Evolutionary conservation across 1,140 invertebrate species (phyloP).

Genomic region (Tyrophagus putrescentiae): DNA sequence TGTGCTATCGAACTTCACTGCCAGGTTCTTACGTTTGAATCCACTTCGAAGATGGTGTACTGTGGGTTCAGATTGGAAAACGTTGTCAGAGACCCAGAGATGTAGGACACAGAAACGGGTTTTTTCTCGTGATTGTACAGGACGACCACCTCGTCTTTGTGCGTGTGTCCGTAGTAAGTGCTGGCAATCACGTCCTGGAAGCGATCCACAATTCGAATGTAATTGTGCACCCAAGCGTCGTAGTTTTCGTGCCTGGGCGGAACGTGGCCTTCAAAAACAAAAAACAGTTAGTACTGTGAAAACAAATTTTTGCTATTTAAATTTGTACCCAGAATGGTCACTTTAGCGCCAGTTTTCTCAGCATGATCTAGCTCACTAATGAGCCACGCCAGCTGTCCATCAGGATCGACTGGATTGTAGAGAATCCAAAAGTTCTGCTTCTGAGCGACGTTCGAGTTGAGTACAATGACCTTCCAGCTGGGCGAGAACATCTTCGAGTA

Average conservation of each 20-base stretch:
- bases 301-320: neutral
- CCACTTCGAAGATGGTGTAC: slow-evolving; percentile 16
- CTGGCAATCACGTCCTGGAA: slow-evolving; percentile 14
- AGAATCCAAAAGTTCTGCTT: slow-evolving; percentile 18
- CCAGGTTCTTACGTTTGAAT: neutral
- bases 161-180: slow-evolving; percentile 19
- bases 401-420: slow-evolving; percentile 19
- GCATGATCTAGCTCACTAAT: slow-evolving; percentile 19
- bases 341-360: slow-evolving; percentile 7
- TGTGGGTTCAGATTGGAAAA: slow-evolving; percentile 17
- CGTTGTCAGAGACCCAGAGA: slow-evolving; percentile 15
- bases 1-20: too few relatives aligned
- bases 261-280: slow-evolving; percentile 15
- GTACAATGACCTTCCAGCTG: slow-evolving; percentile 20
- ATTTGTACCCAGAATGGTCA: slow-evolving; percentile 16
- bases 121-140: slow-evolving; percentile 12
- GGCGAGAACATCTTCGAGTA: slow-evolving; percentile 11
- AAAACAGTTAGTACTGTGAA: neutral
- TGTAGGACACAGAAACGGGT: slow-evolving; percentile 8
- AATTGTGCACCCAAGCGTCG: slow-evolving; percentile 20
- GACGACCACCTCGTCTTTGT: slow-evolving; percentile 19
- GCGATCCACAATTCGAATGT: slow-evolving; percentile 21
- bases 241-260: slow-evolving; percentile 9
- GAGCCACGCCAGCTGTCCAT: slow-evolving; percentile 21
- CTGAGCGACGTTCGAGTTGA: slow-evolving; percentile 11